Conservation (phyloP, 2,113 vertebrate species). For the Pandion haliaetus region DNA sequence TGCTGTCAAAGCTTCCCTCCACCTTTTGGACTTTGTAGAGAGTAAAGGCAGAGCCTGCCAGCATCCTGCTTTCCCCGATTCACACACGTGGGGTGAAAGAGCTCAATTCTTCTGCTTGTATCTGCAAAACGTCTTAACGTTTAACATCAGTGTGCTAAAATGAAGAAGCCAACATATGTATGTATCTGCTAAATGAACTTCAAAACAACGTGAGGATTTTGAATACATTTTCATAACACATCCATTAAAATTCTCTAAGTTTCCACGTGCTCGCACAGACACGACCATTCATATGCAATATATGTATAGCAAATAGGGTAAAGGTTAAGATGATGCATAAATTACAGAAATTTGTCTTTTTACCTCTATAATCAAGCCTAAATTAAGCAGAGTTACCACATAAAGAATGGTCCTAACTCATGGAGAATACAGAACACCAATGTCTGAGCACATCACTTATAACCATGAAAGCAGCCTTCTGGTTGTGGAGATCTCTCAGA, state of each 20-base stretch:
- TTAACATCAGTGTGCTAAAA: neutral
- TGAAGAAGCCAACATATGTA: neutral
- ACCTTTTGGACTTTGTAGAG: neutral
- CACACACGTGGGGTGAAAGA: neutral
- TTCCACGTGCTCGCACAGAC: neutral
- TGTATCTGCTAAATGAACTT: neutral
- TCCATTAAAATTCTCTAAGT: neutral
- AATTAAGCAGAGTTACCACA: neutral
- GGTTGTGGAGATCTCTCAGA: neutral
- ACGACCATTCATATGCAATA: accelerated
- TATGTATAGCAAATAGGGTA: accelerated
- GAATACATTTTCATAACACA: neutral
- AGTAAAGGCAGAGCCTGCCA: neutral
- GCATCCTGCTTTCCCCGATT: neutral
- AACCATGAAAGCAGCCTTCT: neutral
- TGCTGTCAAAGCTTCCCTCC: neutral
- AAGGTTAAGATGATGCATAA: neutral
- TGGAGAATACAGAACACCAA: neutral
- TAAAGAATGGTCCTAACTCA: neutral
- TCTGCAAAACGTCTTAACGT: neutral
- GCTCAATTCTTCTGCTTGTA: neutral
- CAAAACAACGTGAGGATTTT: neutral
- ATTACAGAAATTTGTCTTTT: neutral
- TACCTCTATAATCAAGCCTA: neutral
- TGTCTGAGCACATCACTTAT: neutral